Evolutionary conservation across 1,140 invertebrate species (phyloP).

Genomic region (Wiebesia pumilae): DNA sequence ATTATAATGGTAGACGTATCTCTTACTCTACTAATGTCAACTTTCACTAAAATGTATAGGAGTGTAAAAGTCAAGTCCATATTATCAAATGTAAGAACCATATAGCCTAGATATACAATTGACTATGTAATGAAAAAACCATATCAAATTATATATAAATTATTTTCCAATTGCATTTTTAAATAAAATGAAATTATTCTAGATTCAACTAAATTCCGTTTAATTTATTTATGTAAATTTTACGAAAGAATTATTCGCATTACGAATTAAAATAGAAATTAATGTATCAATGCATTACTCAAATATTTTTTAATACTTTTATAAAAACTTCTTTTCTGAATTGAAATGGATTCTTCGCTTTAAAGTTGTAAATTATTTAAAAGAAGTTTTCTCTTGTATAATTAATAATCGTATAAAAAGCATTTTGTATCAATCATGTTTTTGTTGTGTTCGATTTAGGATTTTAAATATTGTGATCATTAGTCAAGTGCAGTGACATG

Average conservation of each 20-base stretch:
- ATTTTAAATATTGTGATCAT: neutral
- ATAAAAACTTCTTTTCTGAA: too few relatives aligned
- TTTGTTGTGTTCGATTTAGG: neutral
- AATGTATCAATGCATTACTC: neutral
- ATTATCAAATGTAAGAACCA: slow-evolving; percentile 2
- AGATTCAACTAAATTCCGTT: neutral
- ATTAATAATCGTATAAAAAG: too few relatives aligned
- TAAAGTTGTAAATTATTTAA: too few relatives aligned
- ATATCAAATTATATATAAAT: neutral
- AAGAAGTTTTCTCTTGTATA: too few relatives aligned
- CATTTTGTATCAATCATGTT: too few relatives aligned
- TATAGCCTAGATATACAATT: neutral
- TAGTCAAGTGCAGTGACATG: neutral
- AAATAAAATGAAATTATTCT: neutral
- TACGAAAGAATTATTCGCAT: neutral
- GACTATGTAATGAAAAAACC: neutral
- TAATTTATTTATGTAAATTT: neutral
- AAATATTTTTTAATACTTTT: too few relatives aligned
- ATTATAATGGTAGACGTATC: neutral
- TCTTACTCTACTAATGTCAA: slow-evolving; percentile 31
- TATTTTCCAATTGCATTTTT: neutral
- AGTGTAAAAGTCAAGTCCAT: slow-evolving; percentile 2
- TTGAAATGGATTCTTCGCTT: too few relatives aligned
- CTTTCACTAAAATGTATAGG: slow-evolving; percentile 38
- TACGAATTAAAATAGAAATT: neutral